Evolutionary conservation across 2,888 invertebrate genomes (phyloP), one percentile per base, ranked within the genome.

Genomic region (Mythimna ferrago): DNA sequence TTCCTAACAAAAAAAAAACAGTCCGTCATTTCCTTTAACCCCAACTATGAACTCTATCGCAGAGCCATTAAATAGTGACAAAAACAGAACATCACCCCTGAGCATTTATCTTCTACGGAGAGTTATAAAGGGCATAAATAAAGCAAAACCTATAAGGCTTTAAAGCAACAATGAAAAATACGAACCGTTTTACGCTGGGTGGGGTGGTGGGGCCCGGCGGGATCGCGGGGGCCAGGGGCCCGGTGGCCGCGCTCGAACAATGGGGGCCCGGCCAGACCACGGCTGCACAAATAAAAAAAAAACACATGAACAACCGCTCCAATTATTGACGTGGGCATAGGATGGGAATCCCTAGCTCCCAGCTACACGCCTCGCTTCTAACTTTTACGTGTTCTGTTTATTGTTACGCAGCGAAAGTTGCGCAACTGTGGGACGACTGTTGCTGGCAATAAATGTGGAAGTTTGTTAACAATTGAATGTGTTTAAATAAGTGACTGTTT

Each of bases 131-230:
- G 92, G 93, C 93, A 93, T 94, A 95, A 95, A 96, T 95, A 95
- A 95, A 95, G 92, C 92, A 95, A 94, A 95, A 95, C 94, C 95
- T 95, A 95, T 95, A 95, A 95, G 94, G 93, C 92, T 95, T 94
- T 94, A 95, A 93, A 95, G 94, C 94, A 95, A 95, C 96, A 95
- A 95, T 95, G 95, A 96, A 96, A 96, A 96, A 96, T 96, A 96
- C 96, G 94, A 93, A 96, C 96, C 95, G 95, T 94, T 95, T 95
- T 94, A 92, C 92, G 94, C 91, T 83, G 93, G 92, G 92, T 86
- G 88, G 84, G 84, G 88, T 80, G 88, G 88, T 69, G 79, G 87
- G 86, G 81, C 89, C 85, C 83, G 89, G 81, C 87, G 87, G 86
- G 83, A 87, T 81, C 88, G 88, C 69, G 77, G 87, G 87, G 80